A percentile compares a stretch with the other conserved stretches of the same genome.
Evolutionary conservation across 35 echinoderm and acorn worm species (phyloP).

Genomic region (Chiridota heheva): DNA sequence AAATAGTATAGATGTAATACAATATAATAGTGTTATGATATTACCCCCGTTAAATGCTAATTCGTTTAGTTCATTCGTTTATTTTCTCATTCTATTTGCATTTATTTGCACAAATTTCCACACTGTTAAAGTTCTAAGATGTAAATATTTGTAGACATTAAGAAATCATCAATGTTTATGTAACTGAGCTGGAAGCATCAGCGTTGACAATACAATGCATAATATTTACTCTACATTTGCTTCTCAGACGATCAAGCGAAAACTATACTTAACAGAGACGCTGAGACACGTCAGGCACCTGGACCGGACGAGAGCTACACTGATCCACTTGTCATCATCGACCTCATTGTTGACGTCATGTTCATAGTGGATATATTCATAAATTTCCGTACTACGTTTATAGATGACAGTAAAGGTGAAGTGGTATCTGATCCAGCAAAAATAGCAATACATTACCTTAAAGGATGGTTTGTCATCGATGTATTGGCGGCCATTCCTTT

Average conservation of each 20-base stretch:
- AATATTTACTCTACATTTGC: too few species aligned
- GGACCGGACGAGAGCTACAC: constrained; percentile 71
- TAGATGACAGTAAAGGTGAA: constrained; percentile 85
- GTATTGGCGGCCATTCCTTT: constrained; percentile 89
- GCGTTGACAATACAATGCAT: too few species aligned
- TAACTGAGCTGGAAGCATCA: too few species aligned
- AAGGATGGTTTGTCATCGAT: constrained; percentile 97
- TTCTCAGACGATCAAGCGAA: constrained; percentile 57
- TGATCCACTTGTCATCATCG: constrained; percentile 87
- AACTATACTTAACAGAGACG: constrained; percentile 81
- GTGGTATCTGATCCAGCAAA: constrained; percentile 82
- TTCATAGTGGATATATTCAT: constrained; percentile 98
- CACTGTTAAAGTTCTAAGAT: too few species aligned
- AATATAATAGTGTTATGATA: too few species aligned
- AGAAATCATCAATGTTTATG: too few species aligned
- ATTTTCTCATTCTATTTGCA: too few species aligned
- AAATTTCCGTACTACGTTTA: constrained; percentile 92
- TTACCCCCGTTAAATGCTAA: too few species aligned
- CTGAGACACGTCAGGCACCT: constrained; percentile 68
- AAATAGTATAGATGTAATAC: too few species aligned
- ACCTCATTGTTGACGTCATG: constrained; percentile 95
- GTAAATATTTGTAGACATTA: too few species aligned
- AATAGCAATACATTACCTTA: constrained; percentile 91
- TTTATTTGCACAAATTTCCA: too few species aligned
- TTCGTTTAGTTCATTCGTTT: too few species aligned